Evolutionary conservation across 2,113 vertebrate genomes (phyloP), one percentile per base, ranked within the genome.

Genomic region (Lagopus leucura): DNA sequence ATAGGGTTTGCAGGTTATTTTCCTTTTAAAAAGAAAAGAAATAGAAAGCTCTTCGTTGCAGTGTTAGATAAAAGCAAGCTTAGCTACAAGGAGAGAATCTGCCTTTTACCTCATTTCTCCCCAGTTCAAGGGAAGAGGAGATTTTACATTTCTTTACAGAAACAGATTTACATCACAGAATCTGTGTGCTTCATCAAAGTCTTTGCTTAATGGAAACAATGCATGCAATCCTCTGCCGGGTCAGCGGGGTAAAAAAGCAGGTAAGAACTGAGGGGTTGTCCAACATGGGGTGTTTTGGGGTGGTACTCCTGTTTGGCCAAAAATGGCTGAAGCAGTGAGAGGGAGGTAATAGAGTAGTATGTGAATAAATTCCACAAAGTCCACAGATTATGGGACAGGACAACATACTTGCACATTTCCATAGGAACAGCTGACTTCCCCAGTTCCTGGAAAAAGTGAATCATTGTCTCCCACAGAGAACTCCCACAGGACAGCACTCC

Each of bases 21-120:
- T 52, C 43, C 45, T 89, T 80, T 57, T 63, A 74, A 77, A 69
- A 66, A 86, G 32, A 63, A 86, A 86, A 91, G n/a, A 76, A 90
- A 52, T 66, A 50, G 63, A 69, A 80, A 22, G 54, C 45, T 88
- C 67, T 88, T 69, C 55, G 32, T 80, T 76, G 73, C 67, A 40
- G 82, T 45, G 67, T 90, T 55, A 76, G 72, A 69, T 88, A 76
- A 95, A 86, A 80, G 58, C 76, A 90, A 73, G 83, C 72, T 95
- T 82, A 92, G 52, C 63, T 72, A 9, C 54, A 10, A 82, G 67
- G 83, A 88, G 48, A 86, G 91, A 86, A 80, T 28, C 67, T 82
- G 86, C 48, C 54, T 95, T 58, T 42, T 82, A 32, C 2, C 85
- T 36, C 47, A 16, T 90, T 86, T 34, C 58, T 88, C 28, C 72